Base-by-base conservation (phyloP, 2,113 vertebrate species). In the Colistium nudipinnis region DNA sequence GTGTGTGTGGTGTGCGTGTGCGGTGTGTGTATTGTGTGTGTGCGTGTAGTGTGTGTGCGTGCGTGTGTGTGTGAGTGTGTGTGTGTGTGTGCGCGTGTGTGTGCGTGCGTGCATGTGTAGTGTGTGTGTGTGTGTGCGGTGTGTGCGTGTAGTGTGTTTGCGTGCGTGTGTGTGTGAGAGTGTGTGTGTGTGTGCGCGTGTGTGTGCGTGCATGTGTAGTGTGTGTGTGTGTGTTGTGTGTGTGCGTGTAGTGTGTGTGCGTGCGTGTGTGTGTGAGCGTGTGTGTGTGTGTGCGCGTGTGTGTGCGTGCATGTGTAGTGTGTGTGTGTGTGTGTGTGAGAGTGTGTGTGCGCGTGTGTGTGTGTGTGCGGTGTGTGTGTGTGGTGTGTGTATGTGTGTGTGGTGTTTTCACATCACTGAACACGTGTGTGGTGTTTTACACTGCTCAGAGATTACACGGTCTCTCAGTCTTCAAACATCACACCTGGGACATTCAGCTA, bases 241-340 rank as follows among this genome's bases (percentile, higher is more conserved):
- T 0, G 19, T 45, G 44, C n/a, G 1, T 39, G 62, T n/a, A n/a
- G n/a, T n/a, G 54, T 45, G 69, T 41, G 43, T 28, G 20, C 27
- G 41, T 51, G 28, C 56, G 48, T 55, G 6, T 83, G 78, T 85
- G 72, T 89, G 82, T 85, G 56, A 52, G 27, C 36, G 31, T 67
- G 67, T 76, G 31, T 53, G 38, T 53, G 60, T n/a, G 41, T 7
- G 41, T 44, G 41, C 41, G n/a, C 41, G 19, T 43, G 41, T 43
- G 38, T 4, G 10, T 62, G 70, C 0, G 19, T 45, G 44, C n/a
- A 2, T 39, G 62, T n/a, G n/a, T n/a, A n/a, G 54, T 45, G 69
- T 41, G 43, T 28, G 20, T 27, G 41, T 51, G 28, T 60, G 48
- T 55, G 6, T 83, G 78, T 85, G 72, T 89, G 82, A 86, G 56